Evolutionary conservation across 2,888 invertebrate genomes (phyloP).

Genomic region (Digitonthophagus gazella): DNA sequence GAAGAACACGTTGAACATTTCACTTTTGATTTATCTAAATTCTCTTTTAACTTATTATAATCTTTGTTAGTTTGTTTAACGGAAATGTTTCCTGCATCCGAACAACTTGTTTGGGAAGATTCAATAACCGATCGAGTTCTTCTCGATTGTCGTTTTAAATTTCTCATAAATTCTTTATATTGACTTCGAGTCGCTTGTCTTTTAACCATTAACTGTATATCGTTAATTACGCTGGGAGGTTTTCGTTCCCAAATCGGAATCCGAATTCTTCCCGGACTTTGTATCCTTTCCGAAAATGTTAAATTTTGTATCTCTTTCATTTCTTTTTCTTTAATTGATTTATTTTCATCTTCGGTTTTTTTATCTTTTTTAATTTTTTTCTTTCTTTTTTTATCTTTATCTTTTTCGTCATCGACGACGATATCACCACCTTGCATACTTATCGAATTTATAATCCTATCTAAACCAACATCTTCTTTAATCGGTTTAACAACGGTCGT

Average conservation of each 20-base stretch:
- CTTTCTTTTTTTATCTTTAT: background rate
- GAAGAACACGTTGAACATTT: slow-evolving; percentile 14
- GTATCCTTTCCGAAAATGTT: too few species aligned
- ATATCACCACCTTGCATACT: slow-evolving; percentile 1
- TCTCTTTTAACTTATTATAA: slow-evolving; percentile 5
- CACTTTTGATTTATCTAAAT: background rate
- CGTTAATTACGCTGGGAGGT: slow-evolving; percentile 26
- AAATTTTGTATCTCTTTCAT: too few species aligned
- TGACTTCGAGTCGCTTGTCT: slow-evolving; percentile 26
- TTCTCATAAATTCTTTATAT: slow-evolving; percentile 23
- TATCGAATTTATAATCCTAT: background rate
- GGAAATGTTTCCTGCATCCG: too few species aligned
- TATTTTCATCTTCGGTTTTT: background rate
- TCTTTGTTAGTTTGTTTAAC: background rate
- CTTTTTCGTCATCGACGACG: background rate
- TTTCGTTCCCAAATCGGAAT: slow-evolving; percentile 26
- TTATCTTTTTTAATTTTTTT: background rate
- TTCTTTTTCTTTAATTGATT: background rate
- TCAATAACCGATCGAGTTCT: background rate
- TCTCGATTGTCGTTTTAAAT: slow-evolving; percentile 18
- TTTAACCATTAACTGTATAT: slow-evolving; percentile 25
- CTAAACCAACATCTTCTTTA: background rate
- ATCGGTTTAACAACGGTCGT: slow-evolving; percentile 3
- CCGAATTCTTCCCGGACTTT: background rate
- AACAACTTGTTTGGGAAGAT: too few species aligned